Evolutionary conservation across 53 echinoderm and acorn worm species (phyloP).

Genomic region (Temnopleurus reevesii): DNA sequence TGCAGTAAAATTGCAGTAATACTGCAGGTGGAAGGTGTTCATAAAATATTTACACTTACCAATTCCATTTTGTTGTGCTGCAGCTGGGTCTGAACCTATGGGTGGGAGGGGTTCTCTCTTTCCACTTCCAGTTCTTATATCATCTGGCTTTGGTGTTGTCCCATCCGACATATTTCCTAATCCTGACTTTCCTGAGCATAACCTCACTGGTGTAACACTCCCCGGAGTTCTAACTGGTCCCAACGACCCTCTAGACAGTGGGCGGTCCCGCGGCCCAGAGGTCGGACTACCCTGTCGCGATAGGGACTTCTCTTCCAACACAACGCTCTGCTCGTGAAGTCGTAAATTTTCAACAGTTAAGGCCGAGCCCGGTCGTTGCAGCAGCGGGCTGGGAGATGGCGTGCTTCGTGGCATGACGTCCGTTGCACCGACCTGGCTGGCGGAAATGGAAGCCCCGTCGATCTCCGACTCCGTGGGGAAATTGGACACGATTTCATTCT

Average conservation of each 20-base stretch:
- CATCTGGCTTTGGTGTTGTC: slow-evolving; percentile 59
- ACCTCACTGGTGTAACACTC: slow-evolving; percentile 45
- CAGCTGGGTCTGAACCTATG: slow-evolving; percentile 64
- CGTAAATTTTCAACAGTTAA: slow-evolving; percentile 93
- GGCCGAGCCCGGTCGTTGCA: slow-evolving; percentile 70
- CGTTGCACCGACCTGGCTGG: slow-evolving; percentile 66
- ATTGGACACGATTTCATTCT: slow-evolving; percentile 26
- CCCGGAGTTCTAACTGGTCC: slow-evolving; percentile 73
- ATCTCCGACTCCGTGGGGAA: slow-evolving; percentile 32
- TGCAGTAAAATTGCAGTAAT: too few species aligned
- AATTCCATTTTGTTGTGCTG: slow-evolving; percentile 55
- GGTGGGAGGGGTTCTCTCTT: slow-evolving; percentile 86
- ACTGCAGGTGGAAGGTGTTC: too few species aligned
- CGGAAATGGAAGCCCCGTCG: slow-evolving; percentile 69
- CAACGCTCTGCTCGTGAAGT: slow-evolving; percentile 74
- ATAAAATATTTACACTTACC: background rate
- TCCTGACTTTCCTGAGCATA: slow-evolving; percentile 33
- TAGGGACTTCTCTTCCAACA: slow-evolving; percentile 42
- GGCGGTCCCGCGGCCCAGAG: slow-evolving; percentile 56
- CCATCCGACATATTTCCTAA: slow-evolving; percentile 30
- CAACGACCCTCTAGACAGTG: slow-evolving; percentile 68
- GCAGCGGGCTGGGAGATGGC: background rate
- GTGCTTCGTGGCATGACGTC: slow-evolving; percentile 30
- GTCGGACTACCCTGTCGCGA: slow-evolving; percentile 59
- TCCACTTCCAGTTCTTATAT: slow-evolving; percentile 80